Conservation (phyloP, 2,888 invertebrate species). For the Fragum whitleyi region DNA sequence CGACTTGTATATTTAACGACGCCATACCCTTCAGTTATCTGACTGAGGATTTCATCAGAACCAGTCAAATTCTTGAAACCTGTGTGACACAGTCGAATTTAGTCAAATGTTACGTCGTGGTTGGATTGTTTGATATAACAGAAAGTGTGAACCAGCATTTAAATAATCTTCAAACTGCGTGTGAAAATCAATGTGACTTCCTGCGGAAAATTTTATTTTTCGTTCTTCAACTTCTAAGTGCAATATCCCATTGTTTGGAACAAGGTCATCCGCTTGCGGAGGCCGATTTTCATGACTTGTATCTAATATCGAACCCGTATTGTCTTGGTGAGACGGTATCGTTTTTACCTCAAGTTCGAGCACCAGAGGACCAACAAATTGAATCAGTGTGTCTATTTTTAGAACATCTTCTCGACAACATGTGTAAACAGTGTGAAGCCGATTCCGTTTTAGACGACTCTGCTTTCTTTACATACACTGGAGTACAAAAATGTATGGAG, state of each 20-base stretch:
- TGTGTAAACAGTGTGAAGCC: conserved; percentile 63
- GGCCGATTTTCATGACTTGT: conserved; percentile 77
- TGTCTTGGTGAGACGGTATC: conserved; percentile 73
- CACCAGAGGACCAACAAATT: conserved; percentile 76
- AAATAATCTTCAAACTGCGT: conserved; percentile 66
- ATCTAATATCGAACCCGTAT: conserved; percentile 73
- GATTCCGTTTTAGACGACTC: conserved; percentile 60
- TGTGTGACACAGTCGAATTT: conserved; percentile 72
- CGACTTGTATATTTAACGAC: conserved; percentile 78
- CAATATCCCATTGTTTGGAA: conserved; percentile 80
- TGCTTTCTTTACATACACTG: conserved; percentile 61
- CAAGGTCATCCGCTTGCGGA: conserved; percentile 78
- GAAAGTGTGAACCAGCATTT: conserved; percentile 76
- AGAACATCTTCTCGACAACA: conserved; percentile 73
- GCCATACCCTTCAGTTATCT: conserved; percentile 78
- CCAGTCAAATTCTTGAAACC: conserved; percentile 77
- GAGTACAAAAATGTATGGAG: conserved; percentile 70
- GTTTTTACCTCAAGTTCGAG: conserved; percentile 77
- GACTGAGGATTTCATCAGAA: conserved; percentile 79
- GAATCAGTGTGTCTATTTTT: conserved; percentile 77
- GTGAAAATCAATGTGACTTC: conserved; percentile 70
- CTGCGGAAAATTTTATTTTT: conserved; percentile 72
- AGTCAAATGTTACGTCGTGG: conserved; percentile 77
- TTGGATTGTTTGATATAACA: conserved; percentile 76
- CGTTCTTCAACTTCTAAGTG: conserved; percentile 77